A percentile compares a stretch with the other conserved stretches of the same genome.
Evolutionary conservation across 2,113 vertebrate genomes (phyloP).

Genomic region (Acanthochromis polyacanthus): DNA sequence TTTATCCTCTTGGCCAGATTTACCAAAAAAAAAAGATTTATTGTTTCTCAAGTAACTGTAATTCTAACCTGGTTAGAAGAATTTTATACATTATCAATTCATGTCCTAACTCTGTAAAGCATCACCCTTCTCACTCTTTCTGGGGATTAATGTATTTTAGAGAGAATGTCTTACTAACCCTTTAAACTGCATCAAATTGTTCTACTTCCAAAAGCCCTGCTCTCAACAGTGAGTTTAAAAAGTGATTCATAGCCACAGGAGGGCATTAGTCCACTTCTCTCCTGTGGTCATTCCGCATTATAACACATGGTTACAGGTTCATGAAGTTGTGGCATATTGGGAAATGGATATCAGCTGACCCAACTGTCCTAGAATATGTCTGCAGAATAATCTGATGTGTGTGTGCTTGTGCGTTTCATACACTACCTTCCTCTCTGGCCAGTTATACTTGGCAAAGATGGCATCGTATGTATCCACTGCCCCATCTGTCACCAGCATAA

Average conservation of each 20-base stretch:
- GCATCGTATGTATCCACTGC: slow-evolving; percentile 96
- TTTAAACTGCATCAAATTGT: not conserved
- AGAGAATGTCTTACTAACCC: not conserved
- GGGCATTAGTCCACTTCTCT: slow-evolving; percentile 22
- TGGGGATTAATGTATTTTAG: not conserved
- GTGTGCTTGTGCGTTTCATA: slow-evolving; percentile 24
- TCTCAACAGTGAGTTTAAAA: slow-evolving; percentile 14
- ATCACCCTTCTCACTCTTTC: not conserved
- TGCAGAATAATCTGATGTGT: slow-evolving; percentile 31
- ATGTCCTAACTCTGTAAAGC: not conserved
- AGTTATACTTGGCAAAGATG: slow-evolving; percentile 97
- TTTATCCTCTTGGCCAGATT: not conserved
- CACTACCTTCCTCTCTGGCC: slow-evolving; percentile 97
- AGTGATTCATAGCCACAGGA: slow-evolving; percentile 25
- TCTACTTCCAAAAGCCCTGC: not conserved
- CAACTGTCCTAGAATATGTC: slow-evolving; percentile 10
- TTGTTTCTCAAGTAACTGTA: not conserved
- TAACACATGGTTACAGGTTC: not conserved
- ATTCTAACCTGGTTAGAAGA: not conserved
- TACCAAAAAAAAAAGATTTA: too few species aligned
- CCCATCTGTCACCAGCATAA: slow-evolving; percentile 98
- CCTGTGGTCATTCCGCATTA: not conserved
- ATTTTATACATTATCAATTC: not conserved
- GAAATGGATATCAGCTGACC: slow-evolving; percentile 22
- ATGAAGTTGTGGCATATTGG: slow-evolving; percentile 3